These are phyloP conservation scores for Hydraecia micacea DNA, from an alignment of 2,888 invertebrate genomes.

Conservation along the genomic window DNA sequence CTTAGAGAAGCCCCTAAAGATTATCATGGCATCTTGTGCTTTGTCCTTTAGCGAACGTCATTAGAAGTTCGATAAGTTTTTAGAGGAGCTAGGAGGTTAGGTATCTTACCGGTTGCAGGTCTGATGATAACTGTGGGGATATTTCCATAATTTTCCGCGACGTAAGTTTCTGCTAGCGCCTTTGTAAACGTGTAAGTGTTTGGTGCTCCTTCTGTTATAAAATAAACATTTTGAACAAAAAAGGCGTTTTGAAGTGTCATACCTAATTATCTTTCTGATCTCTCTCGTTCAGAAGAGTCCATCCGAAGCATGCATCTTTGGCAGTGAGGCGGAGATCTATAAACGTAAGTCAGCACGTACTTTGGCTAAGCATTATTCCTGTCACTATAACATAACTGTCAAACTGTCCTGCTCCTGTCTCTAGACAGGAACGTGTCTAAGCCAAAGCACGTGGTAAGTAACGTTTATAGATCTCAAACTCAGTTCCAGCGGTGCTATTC, in stretches of 20 bases:
- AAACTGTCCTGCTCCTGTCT: background rate
- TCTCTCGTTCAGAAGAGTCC: background rate
- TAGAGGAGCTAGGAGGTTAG: background rate
- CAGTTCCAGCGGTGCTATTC: no score
- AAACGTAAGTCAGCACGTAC: background rate
- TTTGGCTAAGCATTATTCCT: background rate
- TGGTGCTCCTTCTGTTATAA: conserved; percentile 67
- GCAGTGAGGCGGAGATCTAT: background rate
- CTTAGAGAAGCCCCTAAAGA: no score
- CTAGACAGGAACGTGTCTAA: background rate
- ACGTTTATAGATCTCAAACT: background rate
- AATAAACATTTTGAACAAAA: background rate
- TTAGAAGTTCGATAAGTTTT: background rate
- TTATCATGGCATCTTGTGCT: no score
- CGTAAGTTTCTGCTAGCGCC: conserved; percentile 67
- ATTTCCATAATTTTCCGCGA: conserved; percentile 59
- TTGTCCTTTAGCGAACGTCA: background rate
- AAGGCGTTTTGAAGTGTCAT: background rate
- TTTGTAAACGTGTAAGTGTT: conserved; percentile 74
- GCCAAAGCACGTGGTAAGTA: background rate
- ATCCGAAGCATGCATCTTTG: background rate
- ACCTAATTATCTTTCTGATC: background rate
- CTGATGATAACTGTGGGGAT: conserved; percentile 76
- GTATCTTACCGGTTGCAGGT: conserved; percentile 75
- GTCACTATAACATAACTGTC: background rate